Evolutionary conservation across 2,113 vertebrate genomes (phyloP), one percentile per base, ranked within the genome.

Genomic region (Morone saxatilis): DNA sequence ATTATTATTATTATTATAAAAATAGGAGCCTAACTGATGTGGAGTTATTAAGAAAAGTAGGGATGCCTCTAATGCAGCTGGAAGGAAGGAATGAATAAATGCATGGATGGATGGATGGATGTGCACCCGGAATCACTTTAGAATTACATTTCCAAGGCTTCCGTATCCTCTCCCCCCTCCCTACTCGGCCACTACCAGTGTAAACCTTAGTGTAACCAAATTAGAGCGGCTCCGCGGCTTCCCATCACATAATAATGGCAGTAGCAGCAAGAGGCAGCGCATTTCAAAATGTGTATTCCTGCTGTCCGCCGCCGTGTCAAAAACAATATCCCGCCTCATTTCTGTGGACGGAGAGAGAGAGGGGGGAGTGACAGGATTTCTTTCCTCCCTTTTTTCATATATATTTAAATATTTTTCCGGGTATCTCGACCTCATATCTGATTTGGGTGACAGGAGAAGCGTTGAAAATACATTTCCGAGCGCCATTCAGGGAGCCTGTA

Each of bases 141-240:
- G 53, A 73, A 79, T 85, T 68, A 56, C 56, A 80, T 79, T 77
- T 77, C 40, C 38, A 57, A 19, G 62, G 43, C 63, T 54, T 48
- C 25, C 47, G 38, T 69, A 22, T 25, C 48, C 48, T 50, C 4
- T 40, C n/a, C 66, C n/a, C 40, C 68, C 77, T 91, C 81, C 81
- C 85, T 12, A 1, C 57, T 70, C 56, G 43, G 22, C 60, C 84
- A 14, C 56, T 92, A 87, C 72, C 86, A 94, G 91, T 91, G 94
- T 95, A 96, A 97, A 96, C 95, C 95, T 95, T 93, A 93, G 92
- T 90, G 92, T 91, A 94, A 94, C 87, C 92, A 94, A 95, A 96
- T 95, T 92, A 95, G 90, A 93, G 88, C 31, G 93, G 81, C 76
- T 76, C 83, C 56, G 38, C 43, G 84, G 90, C 89, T 95, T 90